phyloP scores from a whole-genome alignment of 2,797 vertebrate species.

The Urocyon cinereoargenteus region DNA sequence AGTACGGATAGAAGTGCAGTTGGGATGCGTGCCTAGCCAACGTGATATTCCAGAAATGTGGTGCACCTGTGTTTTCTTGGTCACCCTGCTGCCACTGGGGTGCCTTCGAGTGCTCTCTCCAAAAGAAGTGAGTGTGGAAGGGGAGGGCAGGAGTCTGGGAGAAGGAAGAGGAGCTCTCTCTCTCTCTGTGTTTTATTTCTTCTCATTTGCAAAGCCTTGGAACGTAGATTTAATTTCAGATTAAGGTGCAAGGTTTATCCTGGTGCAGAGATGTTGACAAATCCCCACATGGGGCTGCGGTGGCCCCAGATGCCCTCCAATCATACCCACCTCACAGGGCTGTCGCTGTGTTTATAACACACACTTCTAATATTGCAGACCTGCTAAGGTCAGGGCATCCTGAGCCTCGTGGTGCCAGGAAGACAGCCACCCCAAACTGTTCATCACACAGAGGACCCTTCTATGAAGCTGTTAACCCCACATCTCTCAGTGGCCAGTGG shows the following conservation, averaged over 20 bases:
- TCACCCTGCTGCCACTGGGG: slow-evolving; percentile 59
- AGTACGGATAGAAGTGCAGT: neutral
- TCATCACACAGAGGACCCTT: neutral
- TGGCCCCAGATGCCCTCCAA: slow-evolving; percentile 39
- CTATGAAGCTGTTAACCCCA: slow-evolving; percentile 44
- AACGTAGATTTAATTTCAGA: slow-evolving; percentile 70
- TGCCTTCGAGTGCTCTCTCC: slow-evolving; percentile 45
- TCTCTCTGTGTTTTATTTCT: neutral
- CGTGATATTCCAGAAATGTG: slow-evolving; percentile 20
- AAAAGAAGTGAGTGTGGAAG: slow-evolving; percentile 43
- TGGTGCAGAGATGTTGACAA: slow-evolving; percentile 6
- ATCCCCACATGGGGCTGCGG: neutral
- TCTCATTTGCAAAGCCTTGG: slow-evolving; percentile 71
- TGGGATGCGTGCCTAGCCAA: slow-evolving; percentile 17
- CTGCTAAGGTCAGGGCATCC: slow-evolving; percentile 64
- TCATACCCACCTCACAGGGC: slow-evolving; percentile 29
- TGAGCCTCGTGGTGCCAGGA: slow-evolving; percentile 50
- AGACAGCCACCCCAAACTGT: slow-evolving; percentile 49
- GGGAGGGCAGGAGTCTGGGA: neutral
- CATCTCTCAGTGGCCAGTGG: neutral
- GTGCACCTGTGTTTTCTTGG: slow-evolving; percentile 76
- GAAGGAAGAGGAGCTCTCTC: neutral
- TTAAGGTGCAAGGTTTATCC: slow-evolving; percentile 72
- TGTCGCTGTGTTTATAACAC: slow-evolving; percentile 67
- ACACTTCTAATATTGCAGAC: slow-evolving; percentile 66